Evolutionary conservation across 2,797 vertebrate genomes (phyloP), one percentile per base, ranked within the genome.

Genomic region (Bufotes viridis): DNA sequence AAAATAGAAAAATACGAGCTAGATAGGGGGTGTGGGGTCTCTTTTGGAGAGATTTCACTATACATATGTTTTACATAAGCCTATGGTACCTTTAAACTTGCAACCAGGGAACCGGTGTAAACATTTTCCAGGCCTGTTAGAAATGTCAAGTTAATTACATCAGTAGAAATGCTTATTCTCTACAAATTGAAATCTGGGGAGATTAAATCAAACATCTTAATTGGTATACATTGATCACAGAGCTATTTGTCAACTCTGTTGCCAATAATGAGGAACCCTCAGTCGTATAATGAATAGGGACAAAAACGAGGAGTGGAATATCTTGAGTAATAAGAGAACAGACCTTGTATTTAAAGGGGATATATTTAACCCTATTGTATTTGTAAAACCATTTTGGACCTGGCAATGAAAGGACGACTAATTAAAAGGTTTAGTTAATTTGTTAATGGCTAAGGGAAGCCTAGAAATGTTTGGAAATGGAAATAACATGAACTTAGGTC

Each of bases 201-300:
- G 72, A 87, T 87, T 55, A 87, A 75, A 82, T 87, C 69, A 87
- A 81, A 76, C 86, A 82, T 82, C 80, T 87, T 87, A 87, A 82
- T 87, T 76, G 82, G 70, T 76, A 87, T 74, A 14, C 80, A 87
- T 87, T 87, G 69, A 82, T 87, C 60, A 76, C 29, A 67, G 61
- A 42, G 76, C 84, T 70, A 80, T 86, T 80, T 81, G 85, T 80
- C 76, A 69, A 72, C 76, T 70, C 78, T 42, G 76, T 15, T 78
- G 83, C 72, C 83, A 85, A 74, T 85, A 85, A 85, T 78, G 83
- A 85, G 83, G 83, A 85, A 61, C 83, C 83, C 83, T 76, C 57
- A 61, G 83, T 76, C 24, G 72, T 61, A 8, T 61, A 85, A 78
- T 78, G 72, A 85, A 76, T 75, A 49, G 83, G 83, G 72, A 85